A percentile compares a stretch with the other conserved stretches of the same genome.
These are phyloP conservation scores for Cotesia glomerata DNA, from an alignment of 1,140 invertebrate genomes.

Conservation along the genomic window DNA sequence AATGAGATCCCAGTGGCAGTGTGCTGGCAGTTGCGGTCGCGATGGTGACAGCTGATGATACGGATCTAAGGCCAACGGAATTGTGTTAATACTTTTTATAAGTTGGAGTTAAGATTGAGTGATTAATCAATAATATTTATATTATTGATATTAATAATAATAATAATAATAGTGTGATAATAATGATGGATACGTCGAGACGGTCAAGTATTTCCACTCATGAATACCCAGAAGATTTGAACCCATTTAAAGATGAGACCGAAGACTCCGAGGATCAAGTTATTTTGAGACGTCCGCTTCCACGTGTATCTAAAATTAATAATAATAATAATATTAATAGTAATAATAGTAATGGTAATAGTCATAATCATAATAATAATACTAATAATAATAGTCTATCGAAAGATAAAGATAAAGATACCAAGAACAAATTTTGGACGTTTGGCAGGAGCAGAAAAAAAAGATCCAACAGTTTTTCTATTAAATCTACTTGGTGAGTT, in stretches of 20 bases:
- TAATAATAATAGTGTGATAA: too few relatives aligned
- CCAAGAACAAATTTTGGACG: slow-evolving; percentile 56
- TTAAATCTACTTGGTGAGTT: slow-evolving; percentile 54
- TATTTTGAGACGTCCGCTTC: not conserved
- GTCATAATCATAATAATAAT: slow-evolving; percentile 40
- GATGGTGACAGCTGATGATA: too few relatives aligned
- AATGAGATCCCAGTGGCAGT: too few relatives aligned
- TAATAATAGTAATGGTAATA: too few relatives aligned
- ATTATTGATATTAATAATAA: too few relatives aligned
- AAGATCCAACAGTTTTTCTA: slow-evolving; percentile 54
- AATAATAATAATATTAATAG: not conserved
- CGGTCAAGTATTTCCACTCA: slow-evolving; percentile 62
- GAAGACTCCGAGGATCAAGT: slow-evolving; percentile 32
- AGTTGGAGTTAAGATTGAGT: too few relatives aligned
- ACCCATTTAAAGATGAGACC: slow-evolving; percentile 74
- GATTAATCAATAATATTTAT: too few relatives aligned
- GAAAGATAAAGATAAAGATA: slow-evolving; percentile 34
- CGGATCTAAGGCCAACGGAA: too few relatives aligned
- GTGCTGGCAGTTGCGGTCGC: too few relatives aligned
- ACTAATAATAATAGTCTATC: not conserved
- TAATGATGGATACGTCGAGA: slow-evolving; percentile 30
- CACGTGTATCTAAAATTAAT: not conserved
- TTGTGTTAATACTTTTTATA: too few relatives aligned
- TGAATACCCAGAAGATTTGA: slow-evolving; percentile 76
- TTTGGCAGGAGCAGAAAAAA: slow-evolving; percentile 55